Percentiles rank a stretch among this genome's conserved stretches.
These are phyloP conservation scores for Allophyes oxyacanthae DNA, from an alignment of 2,888 invertebrate species.

Conservation along the genomic window DNA sequence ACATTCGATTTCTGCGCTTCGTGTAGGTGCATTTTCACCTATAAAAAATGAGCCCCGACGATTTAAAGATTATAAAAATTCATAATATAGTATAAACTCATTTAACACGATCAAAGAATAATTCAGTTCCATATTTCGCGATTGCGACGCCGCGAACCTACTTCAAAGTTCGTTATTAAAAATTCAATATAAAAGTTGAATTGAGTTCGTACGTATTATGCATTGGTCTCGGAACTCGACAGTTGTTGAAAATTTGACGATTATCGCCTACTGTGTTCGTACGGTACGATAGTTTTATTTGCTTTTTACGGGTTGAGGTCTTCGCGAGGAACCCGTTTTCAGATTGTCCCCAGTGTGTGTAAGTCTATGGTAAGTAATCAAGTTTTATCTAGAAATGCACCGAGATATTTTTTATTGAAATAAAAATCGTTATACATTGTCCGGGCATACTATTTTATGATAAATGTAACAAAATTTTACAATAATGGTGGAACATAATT, in stretches of 20 bases:
- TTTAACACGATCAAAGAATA: slow-evolving; percentile 47
- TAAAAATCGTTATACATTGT: too few species aligned
- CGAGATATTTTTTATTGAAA: too few species aligned
- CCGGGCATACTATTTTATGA: too few species aligned
- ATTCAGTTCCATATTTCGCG: slow-evolving; percentile 50
- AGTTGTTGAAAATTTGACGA: slow-evolving; percentile 30
- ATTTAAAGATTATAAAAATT: not conserved
- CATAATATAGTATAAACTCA: slow-evolving; percentile 29
- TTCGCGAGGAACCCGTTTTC: not conserved
- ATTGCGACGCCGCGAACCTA: slow-evolving; percentile 19
- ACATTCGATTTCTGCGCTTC: too few species aligned
- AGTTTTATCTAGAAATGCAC: too few species aligned
- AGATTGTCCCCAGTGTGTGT: too few species aligned
- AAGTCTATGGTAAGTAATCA: too few species aligned
- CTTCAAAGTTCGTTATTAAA: slow-evolving; percentile 60
- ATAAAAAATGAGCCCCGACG: too few species aligned
- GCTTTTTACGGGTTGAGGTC: not conserved
- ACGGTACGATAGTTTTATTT: not conserved
- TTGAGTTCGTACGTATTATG: slow-evolving; percentile 52
- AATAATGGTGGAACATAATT: too few species aligned
- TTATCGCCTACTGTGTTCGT: slow-evolving; percentile 8
- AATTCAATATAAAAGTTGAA: slow-evolving; percentile 66
- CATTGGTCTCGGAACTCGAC: slow-evolving; percentile 23
- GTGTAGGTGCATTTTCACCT: too few species aligned
- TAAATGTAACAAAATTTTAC: too few species aligned